These are phyloP conservation scores for Coreius guichenoti DNA, from an alignment of 2,797 vertebrate species.

Conservation along the genomic window DNA sequence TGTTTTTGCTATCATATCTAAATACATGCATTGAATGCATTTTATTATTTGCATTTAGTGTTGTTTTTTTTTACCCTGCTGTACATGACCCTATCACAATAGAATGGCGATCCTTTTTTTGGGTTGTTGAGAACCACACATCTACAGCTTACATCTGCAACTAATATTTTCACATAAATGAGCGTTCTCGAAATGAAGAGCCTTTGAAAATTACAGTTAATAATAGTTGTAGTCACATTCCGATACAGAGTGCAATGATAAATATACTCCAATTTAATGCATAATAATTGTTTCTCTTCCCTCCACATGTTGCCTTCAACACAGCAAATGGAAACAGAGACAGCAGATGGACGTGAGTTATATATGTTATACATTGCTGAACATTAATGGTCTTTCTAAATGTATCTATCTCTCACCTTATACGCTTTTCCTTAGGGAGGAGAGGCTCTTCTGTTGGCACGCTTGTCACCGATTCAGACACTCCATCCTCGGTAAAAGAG, in stretches of 20 bases:
- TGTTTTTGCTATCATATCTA: background rate
- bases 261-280: background rate
- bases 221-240: background rate
- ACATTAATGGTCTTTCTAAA: background rate
- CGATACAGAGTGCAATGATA: background rate
- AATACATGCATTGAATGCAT: background rate
- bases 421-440: constrained; percentile 9
- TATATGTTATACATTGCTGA: background rate
- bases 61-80: background rate
- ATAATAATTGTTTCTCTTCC: background rate
- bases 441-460: background rate
- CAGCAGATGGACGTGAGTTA: background rate
- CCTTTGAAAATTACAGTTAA: background rate
- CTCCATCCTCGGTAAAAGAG: background rate
- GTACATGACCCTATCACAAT: background rate
- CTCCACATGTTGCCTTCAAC: background rate
- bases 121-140: background rate
- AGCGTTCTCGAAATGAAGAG: background rate
- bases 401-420: background rate
- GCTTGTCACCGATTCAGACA: background rate
- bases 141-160: background rate
- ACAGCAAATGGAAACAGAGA: background rate
- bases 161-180: background rate
- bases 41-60: background rate
- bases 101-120: background rate